Evolutionary conservation across 2,888 invertebrate genomes (phyloP), one percentile per base, ranked within the genome.

Genomic region (Spatulosminthurus flaviceps): DNA sequence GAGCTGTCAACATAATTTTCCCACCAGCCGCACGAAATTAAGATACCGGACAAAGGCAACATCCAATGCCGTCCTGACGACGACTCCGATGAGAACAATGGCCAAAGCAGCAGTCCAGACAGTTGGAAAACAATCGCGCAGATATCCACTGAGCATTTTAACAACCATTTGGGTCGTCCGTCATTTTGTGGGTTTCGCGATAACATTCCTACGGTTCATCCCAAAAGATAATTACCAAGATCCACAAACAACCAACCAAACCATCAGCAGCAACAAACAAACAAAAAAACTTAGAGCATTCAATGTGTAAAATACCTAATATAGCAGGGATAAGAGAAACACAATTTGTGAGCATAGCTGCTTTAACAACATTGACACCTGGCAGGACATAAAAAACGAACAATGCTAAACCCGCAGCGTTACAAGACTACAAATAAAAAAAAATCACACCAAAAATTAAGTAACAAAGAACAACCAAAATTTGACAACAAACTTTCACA

Each of bases 11-110:
- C 95, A 87, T 95, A 98, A 88, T 98, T 98, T 88, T 98, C 98
- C 98, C 98, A 98, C 96, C 97, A 98, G 28, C 95, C 95, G 60
- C 95, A 90, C 0, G 98, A 98, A 82, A 96, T 93, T 86, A 96
- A 91, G 77, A 96, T 88, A 51, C 96, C 91, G 0, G 96, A 91
- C 0, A 95, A 89, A 0, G 97, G 96, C 85, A 98, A 94, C 67
- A 95, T 90, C 94, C 94, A 95, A 60, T 95, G 88, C 75, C 92
- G 91, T 0, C 71, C 80, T 81, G 73, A 83, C 71, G 82, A 87
- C 84, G 19, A 51, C 92, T 87, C 94, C 93, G 81, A 94, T 22
- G 84, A 81, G 51, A 83, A 89, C 77, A 95, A 88, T n/a, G 96
- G 96, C 95, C 96, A 97, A 21, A 96, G 92, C 80, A 97, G 92